Evolutionary conservation across 1,140 invertebrate genomes (phyloP).

Genomic region (Drosophila prosaltans): DNA sequence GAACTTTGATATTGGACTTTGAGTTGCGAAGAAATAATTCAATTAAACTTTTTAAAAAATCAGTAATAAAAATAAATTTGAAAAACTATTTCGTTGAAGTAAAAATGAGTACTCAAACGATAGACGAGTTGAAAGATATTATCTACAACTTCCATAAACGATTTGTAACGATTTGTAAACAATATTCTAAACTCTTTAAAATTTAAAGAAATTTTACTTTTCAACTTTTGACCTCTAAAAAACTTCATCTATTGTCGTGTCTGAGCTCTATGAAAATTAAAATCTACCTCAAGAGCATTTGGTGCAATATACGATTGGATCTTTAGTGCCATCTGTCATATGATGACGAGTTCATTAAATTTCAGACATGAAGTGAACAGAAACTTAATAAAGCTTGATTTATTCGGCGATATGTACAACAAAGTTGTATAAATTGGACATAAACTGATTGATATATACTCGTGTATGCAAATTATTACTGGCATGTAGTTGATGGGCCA

Average conservation of each 20-base stretch:
- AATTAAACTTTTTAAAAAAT: no score
- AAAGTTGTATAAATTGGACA: constrained; percentile 40
- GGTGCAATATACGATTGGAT: not conserved
- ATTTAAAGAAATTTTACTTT: no score
- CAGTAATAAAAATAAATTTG: no score
- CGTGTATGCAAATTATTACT: constrained; percentile 66
- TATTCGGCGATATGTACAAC: constrained; percentile 28
- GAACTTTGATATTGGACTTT: no score
- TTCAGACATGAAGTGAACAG: not conserved
- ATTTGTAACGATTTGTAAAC: no score
- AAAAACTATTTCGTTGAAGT: no score
- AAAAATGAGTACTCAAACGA: no score
- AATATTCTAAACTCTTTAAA: no score
- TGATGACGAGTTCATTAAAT: constrained; percentile 4
- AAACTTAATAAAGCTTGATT: constrained; percentile 37
- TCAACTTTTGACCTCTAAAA: not conserved
- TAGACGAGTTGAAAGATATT: no score
- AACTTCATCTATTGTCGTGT: not conserved
- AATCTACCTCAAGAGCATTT: not conserved
- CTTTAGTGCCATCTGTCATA: not conserved
- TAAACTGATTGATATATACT: constrained; percentile 58
- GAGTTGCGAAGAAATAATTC: no score
- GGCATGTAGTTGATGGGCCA: constrained; percentile 35
- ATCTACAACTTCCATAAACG: no score
- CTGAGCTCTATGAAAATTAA: not conserved